Conservation (phyloP, 2,113 vertebrate genomes). For the Smithornis capensis region DNA sequence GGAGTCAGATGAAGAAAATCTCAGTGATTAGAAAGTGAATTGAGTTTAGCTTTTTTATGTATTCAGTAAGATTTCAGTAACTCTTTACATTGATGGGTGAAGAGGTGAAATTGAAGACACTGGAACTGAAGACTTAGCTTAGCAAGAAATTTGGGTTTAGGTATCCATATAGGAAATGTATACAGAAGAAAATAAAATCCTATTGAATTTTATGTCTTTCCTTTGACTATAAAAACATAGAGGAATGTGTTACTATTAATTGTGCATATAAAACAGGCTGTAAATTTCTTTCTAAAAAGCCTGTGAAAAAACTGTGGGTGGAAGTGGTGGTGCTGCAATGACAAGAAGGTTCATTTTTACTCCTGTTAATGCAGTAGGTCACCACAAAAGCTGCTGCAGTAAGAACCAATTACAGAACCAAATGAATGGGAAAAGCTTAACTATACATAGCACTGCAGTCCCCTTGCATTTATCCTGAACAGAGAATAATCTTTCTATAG, state of each 20-base stretch:
- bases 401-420: neutral
- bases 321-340: neutral
- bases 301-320: neutral
- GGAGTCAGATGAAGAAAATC: slow-evolving; percentile 39
- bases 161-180: neutral
- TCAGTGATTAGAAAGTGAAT: slow-evolving; percentile 27
- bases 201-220: neutral
- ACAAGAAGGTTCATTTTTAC: slow-evolving; percentile 21
- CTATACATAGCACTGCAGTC: neutral
- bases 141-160: neutral
- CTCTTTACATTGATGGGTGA: neutral
- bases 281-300: slow-evolving; percentile 6
- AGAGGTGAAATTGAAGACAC: neutral
- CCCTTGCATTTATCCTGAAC: neutral
- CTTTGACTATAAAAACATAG: neutral
- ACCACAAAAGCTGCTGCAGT: neutral
- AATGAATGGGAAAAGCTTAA: neutral
- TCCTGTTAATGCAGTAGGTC: neutral
- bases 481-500: neutral
- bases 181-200: neutral
- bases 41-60: neutral
- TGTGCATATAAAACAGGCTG: slow-evolving; percentile 9
- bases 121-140: neutral
- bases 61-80: neutral
- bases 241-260: slow-evolving; percentile 35